phyloP scores from a whole-genome alignment of 2,888 invertebrate species.

The Dorcus parallelipipedus region DNA sequence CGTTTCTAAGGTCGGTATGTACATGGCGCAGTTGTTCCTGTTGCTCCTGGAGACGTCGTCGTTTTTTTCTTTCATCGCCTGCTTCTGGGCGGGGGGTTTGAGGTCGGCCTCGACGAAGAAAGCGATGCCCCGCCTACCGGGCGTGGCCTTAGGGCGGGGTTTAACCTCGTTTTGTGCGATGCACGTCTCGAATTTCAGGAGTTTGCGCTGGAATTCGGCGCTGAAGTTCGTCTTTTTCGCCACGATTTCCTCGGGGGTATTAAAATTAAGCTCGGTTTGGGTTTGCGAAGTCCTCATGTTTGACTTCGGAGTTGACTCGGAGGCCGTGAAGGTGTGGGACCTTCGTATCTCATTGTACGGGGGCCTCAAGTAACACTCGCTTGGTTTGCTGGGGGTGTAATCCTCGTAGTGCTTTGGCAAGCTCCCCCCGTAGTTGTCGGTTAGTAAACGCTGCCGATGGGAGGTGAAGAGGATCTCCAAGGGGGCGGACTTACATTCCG shows the following conservation, averaged over 20 bases:
- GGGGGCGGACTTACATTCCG: constrained; percentile 74
- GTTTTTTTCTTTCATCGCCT: constrained; percentile 13
- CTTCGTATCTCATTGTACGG: constrained; percentile 8
- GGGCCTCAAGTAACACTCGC: neutral
- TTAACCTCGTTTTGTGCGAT: constrained; percentile 31
- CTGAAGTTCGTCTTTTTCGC: constrained; percentile 38
- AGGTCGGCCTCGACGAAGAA: constrained; percentile 40
- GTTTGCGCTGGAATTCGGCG: constrained; percentile 45
- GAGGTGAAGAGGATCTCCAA: constrained; percentile 65
- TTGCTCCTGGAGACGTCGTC: constrained; percentile 1
- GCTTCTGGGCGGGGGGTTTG: constrained; percentile 11
- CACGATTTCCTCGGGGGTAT: constrained; percentile 36
- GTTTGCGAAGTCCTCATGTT: constrained; percentile 42
- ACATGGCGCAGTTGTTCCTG: constrained; percentile 45
- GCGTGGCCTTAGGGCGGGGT: constrained; percentile 8
- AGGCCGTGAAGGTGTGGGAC: constrained; percentile 24
- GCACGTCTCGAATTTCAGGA: constrained; percentile 44
- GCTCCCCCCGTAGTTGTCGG: neutral
- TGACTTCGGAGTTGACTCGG: neutral
- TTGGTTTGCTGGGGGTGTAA: neutral
- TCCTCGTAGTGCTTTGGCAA: constrained; percentile 9
- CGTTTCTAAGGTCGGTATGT: constrained; percentile 55
- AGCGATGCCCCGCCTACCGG: constrained; percentile 19
- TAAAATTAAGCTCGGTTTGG: constrained; percentile 42
- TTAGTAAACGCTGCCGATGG: neutral